These are phyloP conservation scores for Garra rufa DNA, from an alignment of 2,113 vertebrate genomes.

Conservation along the genomic window DNA sequence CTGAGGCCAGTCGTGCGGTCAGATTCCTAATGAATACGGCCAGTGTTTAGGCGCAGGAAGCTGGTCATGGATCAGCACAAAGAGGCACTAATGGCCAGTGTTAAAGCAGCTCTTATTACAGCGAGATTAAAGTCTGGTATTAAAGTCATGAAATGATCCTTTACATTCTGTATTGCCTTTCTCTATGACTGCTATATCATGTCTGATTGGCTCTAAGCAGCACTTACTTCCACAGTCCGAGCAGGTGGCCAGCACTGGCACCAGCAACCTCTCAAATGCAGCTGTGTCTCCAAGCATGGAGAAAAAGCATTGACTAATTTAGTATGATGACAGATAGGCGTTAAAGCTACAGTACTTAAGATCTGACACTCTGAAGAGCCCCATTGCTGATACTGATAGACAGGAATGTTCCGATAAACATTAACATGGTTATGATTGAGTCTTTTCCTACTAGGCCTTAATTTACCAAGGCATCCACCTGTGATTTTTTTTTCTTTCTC, in stretches of 20 bases:
- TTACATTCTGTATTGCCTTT: neutral
- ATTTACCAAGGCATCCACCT: neutral
- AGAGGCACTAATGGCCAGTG: constrained; percentile 17
- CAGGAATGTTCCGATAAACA: neutral
- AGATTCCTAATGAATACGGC: neutral
- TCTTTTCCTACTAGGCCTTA: neutral
- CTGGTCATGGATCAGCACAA: constrained; percentile 34
- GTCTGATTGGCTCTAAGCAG: constrained; percentile 34
- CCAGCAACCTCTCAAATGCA: constrained; percentile 35
- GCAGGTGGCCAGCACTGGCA: constrained; percentile 38
- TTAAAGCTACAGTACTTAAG: constrained; percentile 16
- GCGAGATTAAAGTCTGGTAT: constrained; percentile 6
- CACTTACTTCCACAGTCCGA: constrained; percentile 4
- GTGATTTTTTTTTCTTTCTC: neutral
- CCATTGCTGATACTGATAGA: neutral
- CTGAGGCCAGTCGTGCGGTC: neutral
- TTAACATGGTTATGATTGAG: neutral
- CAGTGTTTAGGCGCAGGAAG: neutral
- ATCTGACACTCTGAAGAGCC: neutral
- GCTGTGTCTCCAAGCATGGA: constrained; percentile 17
- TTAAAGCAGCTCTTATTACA: constrained; percentile 11
- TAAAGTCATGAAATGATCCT: neutral
- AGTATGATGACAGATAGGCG: constrained; percentile 23
- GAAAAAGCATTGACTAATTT: constrained; percentile 23
- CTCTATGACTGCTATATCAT: constrained; percentile 4